Conservation (phyloP, 2,888 invertebrate genomes). For the Osedax fenrisi region DNA sequence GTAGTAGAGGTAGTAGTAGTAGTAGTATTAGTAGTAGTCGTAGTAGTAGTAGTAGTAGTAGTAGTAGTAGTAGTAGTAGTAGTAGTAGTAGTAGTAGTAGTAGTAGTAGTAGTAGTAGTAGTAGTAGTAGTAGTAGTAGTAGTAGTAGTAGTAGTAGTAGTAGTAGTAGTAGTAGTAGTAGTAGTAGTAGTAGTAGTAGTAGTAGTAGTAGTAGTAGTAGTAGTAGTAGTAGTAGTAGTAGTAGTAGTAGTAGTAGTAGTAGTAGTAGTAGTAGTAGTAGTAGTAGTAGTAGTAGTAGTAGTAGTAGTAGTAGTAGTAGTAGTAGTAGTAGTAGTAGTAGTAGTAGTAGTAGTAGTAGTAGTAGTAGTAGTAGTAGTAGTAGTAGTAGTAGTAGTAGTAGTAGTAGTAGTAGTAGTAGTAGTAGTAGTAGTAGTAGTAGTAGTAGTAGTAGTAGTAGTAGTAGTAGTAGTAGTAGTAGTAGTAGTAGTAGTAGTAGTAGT, state of each 20-base stretch:
- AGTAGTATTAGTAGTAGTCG: background rate
- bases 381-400: background rate
- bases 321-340: background rate
- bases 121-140: background rate
- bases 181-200: background rate
- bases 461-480: background rate
- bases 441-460: background rate
- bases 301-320: background rate
- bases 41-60: background rate
- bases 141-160: background rate
- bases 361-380: background rate
- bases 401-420: background rate
- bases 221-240: background rate
- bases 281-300: background rate
- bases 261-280: background rate
- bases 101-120: background rate
- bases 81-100: background rate
- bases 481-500: background rate
- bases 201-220: background rate
- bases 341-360: background rate
- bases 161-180: background rate
- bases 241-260: background rate
- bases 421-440: background rate
- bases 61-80: background rate
- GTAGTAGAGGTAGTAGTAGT: background rate